Percentiles rank a stretch among this genome's conserved stretches.
These are phyloP conservation scores for Triplophysa bombifrons DNA, from an alignment of 2,797 vertebrate species.

Conservation along the genomic window DNA sequence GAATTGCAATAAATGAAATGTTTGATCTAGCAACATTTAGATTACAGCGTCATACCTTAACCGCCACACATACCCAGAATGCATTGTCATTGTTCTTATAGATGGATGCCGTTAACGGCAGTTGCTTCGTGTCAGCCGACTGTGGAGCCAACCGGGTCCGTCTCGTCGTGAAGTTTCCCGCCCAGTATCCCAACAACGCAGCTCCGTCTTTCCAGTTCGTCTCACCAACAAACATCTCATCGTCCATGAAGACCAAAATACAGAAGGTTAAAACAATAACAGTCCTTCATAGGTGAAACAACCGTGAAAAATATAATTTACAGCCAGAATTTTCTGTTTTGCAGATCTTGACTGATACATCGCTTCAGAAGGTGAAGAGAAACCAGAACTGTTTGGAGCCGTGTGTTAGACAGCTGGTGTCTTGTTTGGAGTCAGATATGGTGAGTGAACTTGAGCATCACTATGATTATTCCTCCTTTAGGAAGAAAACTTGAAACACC, in stretches of 20 bases:
- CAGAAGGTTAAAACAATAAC: conserved; percentile 82
- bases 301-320: neutral
- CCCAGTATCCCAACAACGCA: conserved; percentile 95
- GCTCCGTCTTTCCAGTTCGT: conserved; percentile 95
- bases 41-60: too few species aligned
- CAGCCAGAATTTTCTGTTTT: neutral
- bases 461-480: too few species aligned
- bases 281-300: neutral
- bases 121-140: conserved; percentile 92
- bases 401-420: conserved; percentile 94
- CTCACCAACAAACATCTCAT: conserved; percentile 89
- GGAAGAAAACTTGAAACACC: neutral
- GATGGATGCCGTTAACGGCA: conserved; percentile 94
- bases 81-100: conserved; percentile 53
- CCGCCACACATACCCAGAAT: neutral
- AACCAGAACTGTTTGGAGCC: conserved; percentile 98
- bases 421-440: conserved; percentile 94
- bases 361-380: conserved; percentile 96
- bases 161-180: conserved; percentile 93
- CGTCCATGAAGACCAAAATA: conserved; percentile 91
- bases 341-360: conserved; percentile 93
- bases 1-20: neutral
- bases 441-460: conserved; percentile 64
- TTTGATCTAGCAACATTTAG: too few species aligned
- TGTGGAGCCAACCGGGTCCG: conserved; percentile 89